phyloP scores from a whole-genome alignment of 1,140 invertebrate genomes.

The Musca domestica region DNA sequence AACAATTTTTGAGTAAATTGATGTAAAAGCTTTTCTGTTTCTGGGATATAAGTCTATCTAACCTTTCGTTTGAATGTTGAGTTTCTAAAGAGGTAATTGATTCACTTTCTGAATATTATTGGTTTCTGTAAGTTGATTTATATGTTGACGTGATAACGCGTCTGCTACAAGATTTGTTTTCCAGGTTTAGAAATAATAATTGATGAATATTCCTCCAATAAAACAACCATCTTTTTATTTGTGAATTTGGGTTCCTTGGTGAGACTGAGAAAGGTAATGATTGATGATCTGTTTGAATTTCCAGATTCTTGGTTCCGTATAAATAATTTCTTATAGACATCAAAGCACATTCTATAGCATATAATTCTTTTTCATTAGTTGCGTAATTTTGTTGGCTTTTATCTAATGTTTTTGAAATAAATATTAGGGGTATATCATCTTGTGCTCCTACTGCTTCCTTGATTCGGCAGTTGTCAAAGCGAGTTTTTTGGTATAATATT shows the following conservation, averaged over 20 bases:
- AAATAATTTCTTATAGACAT: slow-evolving; percentile 45
- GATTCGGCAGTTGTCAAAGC: slow-evolving; percentile 38
- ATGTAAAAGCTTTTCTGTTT: slow-evolving; percentile 10
- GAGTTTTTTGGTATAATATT: slow-evolving; percentile 41
- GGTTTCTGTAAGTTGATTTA: background rate
- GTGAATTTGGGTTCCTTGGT: no score
- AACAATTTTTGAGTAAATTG: slow-evolving; percentile 1
- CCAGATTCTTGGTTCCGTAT: no score
- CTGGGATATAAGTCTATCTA: background rate
- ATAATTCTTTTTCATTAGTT: slow-evolving; percentile 35
- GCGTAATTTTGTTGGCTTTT: no score
- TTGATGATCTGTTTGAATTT: no score
- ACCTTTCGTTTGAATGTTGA: slow-evolving; percentile 4
- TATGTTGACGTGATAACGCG: slow-evolving; percentile 11
- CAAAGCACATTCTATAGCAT: slow-evolving; percentile 54
- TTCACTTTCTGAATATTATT: no score
- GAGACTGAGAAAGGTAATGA: no score
- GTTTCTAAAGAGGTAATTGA: no score
- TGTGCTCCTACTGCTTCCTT: slow-evolving; percentile 40
- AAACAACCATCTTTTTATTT: no score
- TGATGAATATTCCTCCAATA: slow-evolving; percentile 42
- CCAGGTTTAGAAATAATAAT: slow-evolving; percentile 39
- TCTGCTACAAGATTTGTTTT: slow-evolving; percentile 18
- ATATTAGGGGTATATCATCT: slow-evolving; percentile 29
- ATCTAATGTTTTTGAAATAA: slow-evolving; percentile 33